Evolutionary conservation across 1,140 invertebrate genomes (phyloP).

Genomic region (Aphaenogaster ashmeadi): DNA sequence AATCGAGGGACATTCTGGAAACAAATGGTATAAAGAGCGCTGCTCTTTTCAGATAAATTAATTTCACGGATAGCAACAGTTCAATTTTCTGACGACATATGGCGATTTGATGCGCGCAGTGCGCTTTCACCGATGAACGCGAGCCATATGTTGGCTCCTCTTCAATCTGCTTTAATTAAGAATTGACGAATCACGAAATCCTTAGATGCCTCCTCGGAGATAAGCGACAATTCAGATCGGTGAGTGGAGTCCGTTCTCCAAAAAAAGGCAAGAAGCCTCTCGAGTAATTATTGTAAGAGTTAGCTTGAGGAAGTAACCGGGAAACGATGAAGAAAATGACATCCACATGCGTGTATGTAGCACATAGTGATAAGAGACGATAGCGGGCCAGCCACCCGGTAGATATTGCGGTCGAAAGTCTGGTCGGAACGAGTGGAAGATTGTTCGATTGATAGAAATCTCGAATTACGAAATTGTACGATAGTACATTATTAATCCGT

Average conservation of each 20-base stretch:
- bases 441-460: conserved; percentile 62
- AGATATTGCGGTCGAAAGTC: conserved; percentile 56
- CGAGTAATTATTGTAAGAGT: background rate
- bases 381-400: conserved; percentile 48
- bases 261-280: background rate
- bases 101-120: conserved; percentile 47
- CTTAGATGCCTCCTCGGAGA: background rate
- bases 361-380: conserved; percentile 41
- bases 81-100: conserved; percentile 66
- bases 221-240: background rate
- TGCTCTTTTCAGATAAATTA: conserved; percentile 1
- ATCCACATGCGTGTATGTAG: conserved; percentile 21
- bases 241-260: background rate
- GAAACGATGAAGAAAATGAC: conserved; percentile 19
- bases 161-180: conserved; percentile 8
- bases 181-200: background rate
- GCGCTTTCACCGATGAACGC: conserved; percentile 59
- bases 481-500: conserved; percentile 28
- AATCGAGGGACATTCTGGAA: background rate
- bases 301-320: background rate
- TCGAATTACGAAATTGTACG: conserved; percentile 36
- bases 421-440: conserved; percentile 41
- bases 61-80: conserved; percentile 1
- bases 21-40: background rate
- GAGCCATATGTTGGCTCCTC: conserved; percentile 71